Evolutionary conservation across 2,888 invertebrate genomes (phyloP), one percentile per base, ranked within the genome.

Genomic region (Drosophila borborema): DNA sequence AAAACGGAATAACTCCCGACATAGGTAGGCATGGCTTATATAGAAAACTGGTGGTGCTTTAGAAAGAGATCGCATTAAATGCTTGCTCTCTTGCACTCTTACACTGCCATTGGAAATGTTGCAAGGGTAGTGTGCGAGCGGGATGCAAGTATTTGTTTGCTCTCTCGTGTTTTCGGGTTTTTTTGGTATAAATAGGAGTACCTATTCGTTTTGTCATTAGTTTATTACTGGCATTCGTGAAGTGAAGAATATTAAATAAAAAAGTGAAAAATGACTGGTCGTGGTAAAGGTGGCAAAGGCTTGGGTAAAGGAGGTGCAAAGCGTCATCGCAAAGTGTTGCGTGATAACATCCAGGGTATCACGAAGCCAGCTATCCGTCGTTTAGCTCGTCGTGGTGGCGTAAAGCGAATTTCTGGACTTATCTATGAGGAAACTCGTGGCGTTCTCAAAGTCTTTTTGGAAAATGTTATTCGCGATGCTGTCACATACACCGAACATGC

Each of bases 361-460:
- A 96, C 96, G 0, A 96, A 96, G 75, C 96, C 96, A 0, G 96
- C 96, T 0, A 96, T 96, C 71, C 94, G 96, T 90, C 95, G 96
- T 92, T 92, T 97, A 80, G 96, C 96, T 40, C 94, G 96, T 70
- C 92, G 95, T 78, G 95, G 95, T 0, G 96, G 96, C 7, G 96
- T 95, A 0, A 96, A 96, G 23, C 23, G 23, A 23, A 23, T 23
- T 23, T 23, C 23, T 23, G 23, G 23, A 4, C 23, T 23, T 23
- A 23, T 23, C 23, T 23, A 23, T 23, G 23, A 23, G 4, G 23
- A 23, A 23, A 23, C 23, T 23, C 23, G 75, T 93, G 96, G 96
- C 46, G 96, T 96, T 0, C 91, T 97, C 45, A 97, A 97, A 89
- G 92, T 92, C 66, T 71, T 73, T 91, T 94, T 97, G 48, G 96